A percentile compares a stretch with the other conserved stretches of the same genome.
Conservation (phyloP, 2,113 vertebrate genomes). For the Sylvilagus bachmani region DNA sequence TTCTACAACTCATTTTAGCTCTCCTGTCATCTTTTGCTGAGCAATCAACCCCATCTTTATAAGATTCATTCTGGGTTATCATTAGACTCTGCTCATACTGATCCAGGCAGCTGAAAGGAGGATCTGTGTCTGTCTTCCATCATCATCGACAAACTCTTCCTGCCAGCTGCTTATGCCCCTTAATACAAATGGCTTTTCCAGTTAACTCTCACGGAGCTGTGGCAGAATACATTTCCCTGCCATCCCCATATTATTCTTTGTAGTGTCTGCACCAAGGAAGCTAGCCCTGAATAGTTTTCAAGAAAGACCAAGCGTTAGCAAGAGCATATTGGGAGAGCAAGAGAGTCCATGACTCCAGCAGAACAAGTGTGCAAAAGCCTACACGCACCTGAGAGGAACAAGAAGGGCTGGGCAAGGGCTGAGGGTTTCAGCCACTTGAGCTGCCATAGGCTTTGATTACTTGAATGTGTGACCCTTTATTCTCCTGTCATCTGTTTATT, state of each 20-base stretch:
- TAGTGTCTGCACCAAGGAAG: background rate
- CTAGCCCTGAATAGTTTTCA: background rate
- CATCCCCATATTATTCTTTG: background rate
- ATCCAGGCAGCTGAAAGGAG: background rate
- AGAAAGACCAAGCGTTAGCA: background rate
- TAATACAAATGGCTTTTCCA: background rate
- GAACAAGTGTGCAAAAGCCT: background rate
- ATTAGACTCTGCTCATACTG: background rate
- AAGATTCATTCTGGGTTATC: background rate
- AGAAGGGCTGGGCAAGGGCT: accelerated
- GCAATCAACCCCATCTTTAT: background rate
- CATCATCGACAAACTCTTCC: background rate
- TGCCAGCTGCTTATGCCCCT: background rate
- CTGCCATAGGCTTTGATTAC: background rate
- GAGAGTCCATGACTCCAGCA: background rate
- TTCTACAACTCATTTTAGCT: background rate
- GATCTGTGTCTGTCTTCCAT: background rate
- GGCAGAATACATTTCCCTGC: too few species aligned
- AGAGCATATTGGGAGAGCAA: background rate
- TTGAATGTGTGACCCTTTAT: accelerated
- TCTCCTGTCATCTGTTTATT: background rate
- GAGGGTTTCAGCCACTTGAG: background rate
- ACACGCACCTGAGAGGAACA: accelerated
- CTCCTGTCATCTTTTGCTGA: background rate
- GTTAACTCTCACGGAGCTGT: background rate